phyloP scores from a whole-genome alignment of 2,888 invertebrate genomes.

The Hipparchia sbordonii region DNA sequence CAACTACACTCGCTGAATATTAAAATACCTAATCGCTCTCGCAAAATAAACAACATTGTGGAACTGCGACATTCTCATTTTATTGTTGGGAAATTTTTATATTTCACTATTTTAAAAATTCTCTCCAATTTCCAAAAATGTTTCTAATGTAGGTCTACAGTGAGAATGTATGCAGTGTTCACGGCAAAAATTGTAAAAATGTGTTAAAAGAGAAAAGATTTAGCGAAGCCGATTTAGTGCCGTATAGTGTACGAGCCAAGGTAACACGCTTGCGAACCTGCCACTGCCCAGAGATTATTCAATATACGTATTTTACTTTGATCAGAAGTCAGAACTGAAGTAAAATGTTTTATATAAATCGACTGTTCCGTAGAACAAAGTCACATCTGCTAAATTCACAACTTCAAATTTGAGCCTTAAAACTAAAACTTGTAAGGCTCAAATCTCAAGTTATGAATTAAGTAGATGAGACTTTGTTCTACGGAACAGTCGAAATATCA shows the following conservation, averaged over 20 bases:
- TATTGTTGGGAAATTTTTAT: neutral
- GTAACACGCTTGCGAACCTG: neutral
- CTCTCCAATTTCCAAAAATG: slow-evolving; percentile 11
- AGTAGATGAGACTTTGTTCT: too few species aligned
- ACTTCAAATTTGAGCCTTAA: too few species aligned
- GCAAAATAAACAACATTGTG: neutral
- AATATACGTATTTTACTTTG: neutral
- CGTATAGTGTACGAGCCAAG: too few species aligned
- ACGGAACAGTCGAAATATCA: too few species aligned
- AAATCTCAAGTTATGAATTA: too few species aligned
- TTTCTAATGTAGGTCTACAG: neutral
- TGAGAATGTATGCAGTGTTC: neutral
- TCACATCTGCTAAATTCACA: too few species aligned
- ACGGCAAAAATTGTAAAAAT: neutral
- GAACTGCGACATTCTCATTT: neutral
- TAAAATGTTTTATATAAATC: too few species aligned
- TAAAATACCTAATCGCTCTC: slow-evolving; percentile 3
- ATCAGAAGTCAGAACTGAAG: too few species aligned
- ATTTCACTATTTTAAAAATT: neutral
- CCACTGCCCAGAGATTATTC: neutral
- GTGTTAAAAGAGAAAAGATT: slow-evolving; percentile 3
- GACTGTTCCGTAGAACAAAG: too few species aligned
- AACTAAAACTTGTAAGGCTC: too few species aligned
- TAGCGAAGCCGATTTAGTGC: slow-evolving; percentile 12
- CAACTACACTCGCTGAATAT: slow-evolving; percentile 13